Evolutionary conservation across 1,140 invertebrate genomes (phyloP).

Genomic region (Aphaenogaster ashmeadi): DNA sequence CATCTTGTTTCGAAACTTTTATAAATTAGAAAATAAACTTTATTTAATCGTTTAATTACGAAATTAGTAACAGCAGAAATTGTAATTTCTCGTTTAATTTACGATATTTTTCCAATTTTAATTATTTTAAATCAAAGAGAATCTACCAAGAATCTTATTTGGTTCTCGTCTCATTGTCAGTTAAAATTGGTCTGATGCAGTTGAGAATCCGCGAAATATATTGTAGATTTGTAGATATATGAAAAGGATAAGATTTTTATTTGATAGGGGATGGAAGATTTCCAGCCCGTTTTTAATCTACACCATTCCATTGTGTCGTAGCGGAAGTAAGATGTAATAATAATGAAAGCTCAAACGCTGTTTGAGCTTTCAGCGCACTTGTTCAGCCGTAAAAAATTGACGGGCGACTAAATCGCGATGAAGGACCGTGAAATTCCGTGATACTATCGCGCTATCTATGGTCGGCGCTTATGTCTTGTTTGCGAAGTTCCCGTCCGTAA

Average conservation of each 20-base stretch:
- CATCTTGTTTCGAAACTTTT: background rate
- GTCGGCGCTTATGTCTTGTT: conserved; percentile 48
- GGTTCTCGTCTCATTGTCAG: background rate
- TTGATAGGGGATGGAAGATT: background rate
- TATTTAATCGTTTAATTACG: background rate
- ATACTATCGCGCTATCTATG: background rate
- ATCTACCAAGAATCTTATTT: conserved; percentile 17
- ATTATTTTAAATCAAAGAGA: background rate
- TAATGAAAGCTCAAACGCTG: background rate
- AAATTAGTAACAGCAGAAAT: conserved; percentile 6
- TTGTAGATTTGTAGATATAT: background rate
- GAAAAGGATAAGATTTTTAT: background rate
- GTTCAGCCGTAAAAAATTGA: conserved; percentile 45
- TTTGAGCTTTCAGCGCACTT: background rate
- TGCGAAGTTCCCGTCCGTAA: conserved; percentile 36
- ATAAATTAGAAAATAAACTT: background rate
- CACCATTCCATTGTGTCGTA: background rate
- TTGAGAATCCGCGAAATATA: background rate
- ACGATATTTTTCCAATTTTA: background rate
- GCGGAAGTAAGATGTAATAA: background rate
- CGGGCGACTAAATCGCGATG: conserved; percentile 2
- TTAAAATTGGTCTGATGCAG: background rate
- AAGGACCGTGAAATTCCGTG: background rate
- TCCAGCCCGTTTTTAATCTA: background rate
- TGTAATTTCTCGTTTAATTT: background rate